phyloP scores from a whole-genome alignment of 2,113 vertebrate genomes.

The Agapornis roseicollis region DNA sequence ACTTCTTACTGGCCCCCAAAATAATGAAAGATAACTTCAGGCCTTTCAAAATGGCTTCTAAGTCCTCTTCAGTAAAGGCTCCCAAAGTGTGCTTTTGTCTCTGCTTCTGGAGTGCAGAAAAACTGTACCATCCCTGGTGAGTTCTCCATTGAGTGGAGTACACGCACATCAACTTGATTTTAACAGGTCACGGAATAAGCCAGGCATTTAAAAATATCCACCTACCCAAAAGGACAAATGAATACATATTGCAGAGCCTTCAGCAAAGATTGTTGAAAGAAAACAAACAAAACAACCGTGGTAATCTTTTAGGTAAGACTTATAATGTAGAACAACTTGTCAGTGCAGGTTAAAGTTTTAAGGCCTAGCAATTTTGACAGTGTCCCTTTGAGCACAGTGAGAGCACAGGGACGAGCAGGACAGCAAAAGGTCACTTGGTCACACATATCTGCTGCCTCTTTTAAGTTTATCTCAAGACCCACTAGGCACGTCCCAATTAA shows the following conservation, averaged over 20 bases:
- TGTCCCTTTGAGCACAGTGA: constrained; percentile 59
- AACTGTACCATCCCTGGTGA: not conserved
- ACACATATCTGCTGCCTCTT: constrained; percentile 26
- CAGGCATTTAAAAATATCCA: constrained; percentile 57
- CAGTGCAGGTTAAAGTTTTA: constrained; percentile 63
- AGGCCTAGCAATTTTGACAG: constrained; percentile 65
- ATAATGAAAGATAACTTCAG: not conserved
- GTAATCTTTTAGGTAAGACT: constrained; percentile 57
- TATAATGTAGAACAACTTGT: constrained; percentile 63
- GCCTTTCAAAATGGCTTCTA: not conserved
- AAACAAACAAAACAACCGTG: constrained; percentile 54
- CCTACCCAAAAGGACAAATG: constrained; percentile 41
- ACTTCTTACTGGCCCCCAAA: not conserved
- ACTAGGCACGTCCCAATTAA: constrained; percentile 57
- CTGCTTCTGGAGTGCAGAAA: not conserved
- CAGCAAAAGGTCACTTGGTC: constrained; percentile 64
- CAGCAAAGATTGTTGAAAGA: constrained; percentile 47
- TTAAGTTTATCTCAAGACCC: constrained; percentile 51
- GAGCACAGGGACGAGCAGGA: constrained; percentile 49
- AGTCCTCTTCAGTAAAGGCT: not conserved
- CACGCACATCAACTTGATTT: constrained; percentile 7
- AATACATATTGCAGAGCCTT: constrained; percentile 3
- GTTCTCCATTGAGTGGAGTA: not conserved
- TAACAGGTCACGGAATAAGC: constrained; percentile 35
- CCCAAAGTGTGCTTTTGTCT: not conserved